Conservation (phyloP, 2,888 invertebrate genomes). For the Tillus elongatus region DNA sequence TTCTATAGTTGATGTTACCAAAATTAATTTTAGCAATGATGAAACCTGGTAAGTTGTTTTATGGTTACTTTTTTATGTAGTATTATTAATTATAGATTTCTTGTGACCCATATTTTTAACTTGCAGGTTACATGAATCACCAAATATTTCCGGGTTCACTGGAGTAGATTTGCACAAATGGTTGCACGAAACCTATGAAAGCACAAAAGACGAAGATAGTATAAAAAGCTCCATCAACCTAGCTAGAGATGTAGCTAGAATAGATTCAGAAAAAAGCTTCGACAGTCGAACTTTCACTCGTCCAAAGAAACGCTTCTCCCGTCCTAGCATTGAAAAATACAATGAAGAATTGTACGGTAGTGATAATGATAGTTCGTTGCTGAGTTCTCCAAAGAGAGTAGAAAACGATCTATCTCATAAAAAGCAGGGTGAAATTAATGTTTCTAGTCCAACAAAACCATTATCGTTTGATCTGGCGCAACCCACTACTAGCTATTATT, state of each 20-base stretch:
- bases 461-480: conserved; percentile 37
- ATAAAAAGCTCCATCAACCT: too few relatives aligned
- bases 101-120: conserved; percentile 4
- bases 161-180: conserved; percentile 17
- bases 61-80: too few relatives aligned
- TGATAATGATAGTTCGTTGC: conserved; percentile 16
- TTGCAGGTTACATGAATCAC: conserved; percentile 21
- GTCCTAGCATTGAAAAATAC: conserved; percentile 52
- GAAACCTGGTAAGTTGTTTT: conserved; percentile 49
- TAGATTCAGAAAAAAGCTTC: conserved; percentile 43
- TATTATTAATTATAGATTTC: neutral
- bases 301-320: conserved; percentile 51
- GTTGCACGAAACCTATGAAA: conserved; percentile 15
- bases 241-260: too few relatives aligned
- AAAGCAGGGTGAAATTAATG: conserved; percentile 14
- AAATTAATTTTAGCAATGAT: conserved; percentile 48
- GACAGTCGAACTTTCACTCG: conserved; percentile 63
- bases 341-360: conserved; percentile 27
- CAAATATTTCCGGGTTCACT: conserved; percentile 6
- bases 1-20: conserved; percentile 48
- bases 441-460: conserved; percentile 21
- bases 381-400: conserved; percentile 5
- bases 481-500: conserved; percentile 33
- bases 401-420: neutral
- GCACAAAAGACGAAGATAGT: conserved; percentile 10